These are phyloP conservation scores for Glossosoma conforme DNA, from an alignment of 1,140 invertebrate species.

Conservation along the genomic window DNA sequence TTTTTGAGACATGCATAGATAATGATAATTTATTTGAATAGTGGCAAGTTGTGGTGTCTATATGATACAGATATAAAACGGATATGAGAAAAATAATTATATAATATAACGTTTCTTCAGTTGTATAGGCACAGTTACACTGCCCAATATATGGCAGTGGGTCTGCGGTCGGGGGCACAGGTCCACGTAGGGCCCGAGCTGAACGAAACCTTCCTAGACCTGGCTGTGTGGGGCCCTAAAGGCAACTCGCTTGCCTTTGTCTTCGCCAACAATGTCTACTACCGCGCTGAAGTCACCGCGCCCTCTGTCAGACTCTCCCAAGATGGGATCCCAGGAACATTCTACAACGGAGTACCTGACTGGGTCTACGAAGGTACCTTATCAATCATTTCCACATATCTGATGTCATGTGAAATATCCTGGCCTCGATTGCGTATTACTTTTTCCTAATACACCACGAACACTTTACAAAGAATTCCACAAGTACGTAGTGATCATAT, in stretches of 20 bases:
- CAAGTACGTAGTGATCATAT: no score
- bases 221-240: slow-evolving; percentile 66
- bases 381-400: no score
- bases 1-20: no score
- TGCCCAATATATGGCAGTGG: slow-evolving; percentile 50
- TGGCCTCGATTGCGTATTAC: no score
- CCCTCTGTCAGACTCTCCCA: slow-evolving; percentile 52
- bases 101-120: slow-evolving; percentile 39
- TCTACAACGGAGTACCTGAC: slow-evolving; percentile 76
- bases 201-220: slow-evolving; percentile 54
- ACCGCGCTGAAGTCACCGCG: slow-evolving; percentile 50
- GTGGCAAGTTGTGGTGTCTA: no score
- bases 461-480: no score
- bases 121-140: slow-evolving; percentile 49
- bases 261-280: slow-evolving; percentile 73
- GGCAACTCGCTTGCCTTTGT: slow-evolving; percentile 72
- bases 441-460: no score
- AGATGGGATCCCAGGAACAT: slow-evolving; percentile 52
- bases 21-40: no score
- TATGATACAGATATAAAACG: no score
- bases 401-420: no score
- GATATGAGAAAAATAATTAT: neutral
- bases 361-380: slow-evolving; percentile 71
- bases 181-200: slow-evolving; percentile 30
- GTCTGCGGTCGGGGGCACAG: slow-evolving; percentile 39